Conservation (phyloP, 2,797 vertebrate genomes). For the Sphenodon punctatus region DNA sequence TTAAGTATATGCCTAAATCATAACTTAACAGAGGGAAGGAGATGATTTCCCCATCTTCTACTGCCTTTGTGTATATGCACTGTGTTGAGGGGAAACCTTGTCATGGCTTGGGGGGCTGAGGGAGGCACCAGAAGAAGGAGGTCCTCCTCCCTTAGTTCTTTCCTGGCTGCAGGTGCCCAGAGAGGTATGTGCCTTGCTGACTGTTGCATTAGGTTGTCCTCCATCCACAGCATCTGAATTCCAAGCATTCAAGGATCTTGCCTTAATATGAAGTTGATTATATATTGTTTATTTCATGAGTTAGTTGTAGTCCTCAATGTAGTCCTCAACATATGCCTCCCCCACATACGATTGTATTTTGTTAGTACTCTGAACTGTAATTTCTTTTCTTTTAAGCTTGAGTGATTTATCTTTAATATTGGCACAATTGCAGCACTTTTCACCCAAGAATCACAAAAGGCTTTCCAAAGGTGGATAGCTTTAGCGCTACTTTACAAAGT, state of each 20-base stretch:
- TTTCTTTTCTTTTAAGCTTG: background rate
- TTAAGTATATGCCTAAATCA: background rate
- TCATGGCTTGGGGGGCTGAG: background rate
- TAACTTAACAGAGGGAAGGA: background rate
- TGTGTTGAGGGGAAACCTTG: background rate
- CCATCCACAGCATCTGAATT: too few species aligned
- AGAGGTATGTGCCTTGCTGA: rapidly evolving
- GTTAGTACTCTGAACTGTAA: background rate
- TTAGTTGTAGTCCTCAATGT: background rate
- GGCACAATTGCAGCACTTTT: background rate
- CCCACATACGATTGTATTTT: background rate
- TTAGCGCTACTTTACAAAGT: background rate
- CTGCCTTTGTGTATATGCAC: background rate
- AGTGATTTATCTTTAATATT: background rate
- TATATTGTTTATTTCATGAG: background rate
- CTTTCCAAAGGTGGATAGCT: background rate
- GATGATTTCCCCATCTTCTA: background rate
- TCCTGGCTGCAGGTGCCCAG: background rate
- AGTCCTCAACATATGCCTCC: background rate
- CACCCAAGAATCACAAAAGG: background rate
- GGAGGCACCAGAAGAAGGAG: background rate
- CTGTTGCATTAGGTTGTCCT: background rate
- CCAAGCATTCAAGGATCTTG: background rate
- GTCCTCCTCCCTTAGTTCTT: background rate
- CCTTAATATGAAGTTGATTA: background rate